Evolutionary conservation across 2,113 vertebrate genomes (phyloP), one percentile per base, ranked within the genome.

Genomic region (Empidonax traillii): DNA sequence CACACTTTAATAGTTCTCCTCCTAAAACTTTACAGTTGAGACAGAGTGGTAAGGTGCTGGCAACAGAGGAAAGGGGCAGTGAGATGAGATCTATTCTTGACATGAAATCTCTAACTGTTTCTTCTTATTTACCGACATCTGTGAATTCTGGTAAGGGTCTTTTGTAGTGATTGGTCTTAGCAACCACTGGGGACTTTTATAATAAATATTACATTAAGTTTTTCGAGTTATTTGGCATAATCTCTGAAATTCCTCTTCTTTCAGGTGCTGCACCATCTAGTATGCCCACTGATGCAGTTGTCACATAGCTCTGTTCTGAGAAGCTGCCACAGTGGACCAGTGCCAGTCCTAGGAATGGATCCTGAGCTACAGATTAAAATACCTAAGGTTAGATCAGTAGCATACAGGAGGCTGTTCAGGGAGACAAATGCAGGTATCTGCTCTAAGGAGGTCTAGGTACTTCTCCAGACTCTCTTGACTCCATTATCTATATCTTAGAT

Each of bases 101-200:
- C 0, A 0, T 28, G 52, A 68, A 51, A n/a, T 28, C 3, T 43
- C 24, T 51, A 19, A 14, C 12, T 25, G 1, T 4, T 23, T 27
- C 23, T 58, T 63, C 15, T 31, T 12, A 14, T 7, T 28, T 92
- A 23, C 5, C 63, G 8, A 1, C 77, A n/a, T 77, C 47, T 74
- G 13, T 53, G 18, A 77, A 30, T 30, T 71, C 19, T 47, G 11
- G 12, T 49, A 28, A 41, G 4, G 16, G 23, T 47, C 28, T 75
- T 85, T 59, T 16, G 9, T 17, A 35, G 27, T 43, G 6, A 61
- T 62, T 46, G 2, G 5, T 35, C 81, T 72, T 56, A 68, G 3
- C 35, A 85, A 14, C 3, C 6, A 19, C 9, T 47, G 10, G 8
- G 7, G 12, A 51, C 1, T 68, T 85, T 83, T 63, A 5, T 37